Evolutionary conservation across 2,888 invertebrate species (phyloP).

Genomic region (Lithophane socia): DNA sequence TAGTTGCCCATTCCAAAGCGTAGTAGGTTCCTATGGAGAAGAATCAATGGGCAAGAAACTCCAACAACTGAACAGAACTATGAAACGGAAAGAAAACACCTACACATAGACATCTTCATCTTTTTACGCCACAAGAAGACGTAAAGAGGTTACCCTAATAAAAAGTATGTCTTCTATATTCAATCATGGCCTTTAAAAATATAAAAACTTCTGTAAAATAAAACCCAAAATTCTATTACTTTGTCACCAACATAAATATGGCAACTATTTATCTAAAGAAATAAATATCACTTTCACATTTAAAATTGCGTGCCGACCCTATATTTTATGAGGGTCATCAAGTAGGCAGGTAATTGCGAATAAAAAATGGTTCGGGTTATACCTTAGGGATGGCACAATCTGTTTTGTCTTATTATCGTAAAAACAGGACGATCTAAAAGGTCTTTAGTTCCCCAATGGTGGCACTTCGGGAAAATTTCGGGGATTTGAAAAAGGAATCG

Average conservation of each 20-base stretch:
- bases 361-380: slow-evolving; percentile 64
- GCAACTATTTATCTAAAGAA: slow-evolving; percentile 40
- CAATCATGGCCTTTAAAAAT: slow-evolving; percentile 24
- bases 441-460: slow-evolving; percentile 59
- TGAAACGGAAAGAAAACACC: not conserved
- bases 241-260: slow-evolving; percentile 17
- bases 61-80: too few relatives aligned
- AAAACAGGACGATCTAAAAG: slow-evolving; percentile 63
- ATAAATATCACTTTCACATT: slow-evolving; percentile 51
- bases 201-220: slow-evolving; percentile 18
- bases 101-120: not conserved
- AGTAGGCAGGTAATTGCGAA: slow-evolving; percentile 67
- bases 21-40: too few relatives aligned
- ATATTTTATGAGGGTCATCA: slow-evolving; percentile 62
- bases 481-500: slow-evolving; percentile 51
- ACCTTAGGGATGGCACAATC: slow-evolving; percentile 65
- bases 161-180: slow-evolving; percentile 14
- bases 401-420: slow-evolving; percentile 68
- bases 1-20: too few relatives aligned
- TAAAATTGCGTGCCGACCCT: slow-evolving; percentile 61
- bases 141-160: slow-evolving; percentile 7
- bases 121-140: not conserved
- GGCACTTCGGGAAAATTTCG: slow-evolving; percentile 16
- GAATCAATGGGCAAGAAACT: too few relatives aligned
- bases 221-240: slow-evolving; percentile 24